phyloP scores from a whole-genome alignment of 2,888 invertebrate species.

The Dryobota labecula region DNA sequence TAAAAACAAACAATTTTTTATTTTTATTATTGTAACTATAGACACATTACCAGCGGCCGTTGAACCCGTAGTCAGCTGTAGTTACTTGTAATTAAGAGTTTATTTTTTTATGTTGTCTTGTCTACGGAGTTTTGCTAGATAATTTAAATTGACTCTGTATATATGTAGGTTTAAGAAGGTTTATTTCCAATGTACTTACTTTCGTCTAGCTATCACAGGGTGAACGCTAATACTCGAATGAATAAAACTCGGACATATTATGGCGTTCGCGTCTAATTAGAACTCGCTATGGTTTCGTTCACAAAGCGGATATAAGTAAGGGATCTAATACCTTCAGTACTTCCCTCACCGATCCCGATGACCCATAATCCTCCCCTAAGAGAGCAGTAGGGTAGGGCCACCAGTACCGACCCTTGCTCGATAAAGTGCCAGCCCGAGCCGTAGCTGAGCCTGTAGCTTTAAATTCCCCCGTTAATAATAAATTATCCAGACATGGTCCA shows the following conservation, averaged over 20 bases:
- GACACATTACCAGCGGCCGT: background rate
- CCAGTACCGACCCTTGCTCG: too few species aligned
- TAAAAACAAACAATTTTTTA: too few species aligned
- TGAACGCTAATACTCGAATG: background rate
- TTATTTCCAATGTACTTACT: background rate
- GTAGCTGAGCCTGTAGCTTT: too few species aligned
- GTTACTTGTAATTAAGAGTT: too few species aligned
- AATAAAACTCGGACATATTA: background rate
- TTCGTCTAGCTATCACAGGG: background rate
- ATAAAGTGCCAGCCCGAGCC: too few species aligned
- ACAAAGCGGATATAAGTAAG: background rate
- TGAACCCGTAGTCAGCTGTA: background rate
- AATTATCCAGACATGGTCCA: too few species aligned
- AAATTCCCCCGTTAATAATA: too few species aligned
- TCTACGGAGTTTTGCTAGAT: background rate
- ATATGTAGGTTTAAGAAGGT: too few species aligned
- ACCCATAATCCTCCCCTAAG: too few species aligned
- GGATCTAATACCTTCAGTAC: background rate
- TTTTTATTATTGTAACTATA: background rate
- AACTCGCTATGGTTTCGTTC: background rate
- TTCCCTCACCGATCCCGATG: too few species aligned
- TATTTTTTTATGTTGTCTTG: background rate
- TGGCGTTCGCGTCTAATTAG: background rate
- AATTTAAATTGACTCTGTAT: background rate
- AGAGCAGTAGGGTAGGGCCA: too few species aligned